These are phyloP conservation scores for Hemicordylus capensis DNA, from an alignment of 2,113 vertebrate genomes.

Conservation along the genomic window DNA sequence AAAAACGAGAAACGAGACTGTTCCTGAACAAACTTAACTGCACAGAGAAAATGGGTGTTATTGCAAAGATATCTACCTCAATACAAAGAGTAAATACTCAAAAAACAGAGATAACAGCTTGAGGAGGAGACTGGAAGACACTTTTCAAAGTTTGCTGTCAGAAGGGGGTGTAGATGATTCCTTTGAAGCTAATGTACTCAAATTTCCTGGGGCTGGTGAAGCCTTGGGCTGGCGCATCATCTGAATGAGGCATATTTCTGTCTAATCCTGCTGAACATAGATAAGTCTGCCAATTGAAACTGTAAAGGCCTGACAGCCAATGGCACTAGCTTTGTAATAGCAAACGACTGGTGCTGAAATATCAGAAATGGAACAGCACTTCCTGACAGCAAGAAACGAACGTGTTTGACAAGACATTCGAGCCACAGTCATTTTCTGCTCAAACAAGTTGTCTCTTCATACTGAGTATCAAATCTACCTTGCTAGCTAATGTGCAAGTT, in stretches of 20 bases:
- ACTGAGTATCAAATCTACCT: conserved; percentile 55
- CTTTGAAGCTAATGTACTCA: conserved; percentile 73
- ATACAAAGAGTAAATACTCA: conserved; percentile 41
- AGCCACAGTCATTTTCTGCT: conserved; percentile 57
- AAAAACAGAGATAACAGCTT: conserved; percentile 40
- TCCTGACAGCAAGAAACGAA: conserved; percentile 63
- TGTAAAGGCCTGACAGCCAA: conserved; percentile 64
- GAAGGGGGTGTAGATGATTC: conserved; percentile 57
- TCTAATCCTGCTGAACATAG: conserved; percentile 72
- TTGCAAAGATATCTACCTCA: conserved; percentile 17
- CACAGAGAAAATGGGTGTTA: background rate
- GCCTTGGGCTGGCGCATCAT: conserved; percentile 56
- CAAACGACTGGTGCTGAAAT: conserved; percentile 59
- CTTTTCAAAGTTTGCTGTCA: conserved; percentile 53
- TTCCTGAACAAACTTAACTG: background rate
- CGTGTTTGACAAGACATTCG: conserved; percentile 59
- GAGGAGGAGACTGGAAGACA: conserved; percentile 52
- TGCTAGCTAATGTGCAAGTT: conserved; percentile 45
- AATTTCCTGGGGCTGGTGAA: conserved; percentile 65
- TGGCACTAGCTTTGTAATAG: conserved; percentile 62
- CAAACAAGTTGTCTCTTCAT: conserved; percentile 65
- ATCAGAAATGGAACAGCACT: conserved; percentile 58
- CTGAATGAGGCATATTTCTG: conserved; percentile 71
- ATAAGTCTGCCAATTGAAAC: conserved; percentile 73
- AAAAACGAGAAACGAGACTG: background rate